Conservation (phyloP, 1,140 invertebrate genomes). For the Tetranychus cinnabarinus region DNA sequence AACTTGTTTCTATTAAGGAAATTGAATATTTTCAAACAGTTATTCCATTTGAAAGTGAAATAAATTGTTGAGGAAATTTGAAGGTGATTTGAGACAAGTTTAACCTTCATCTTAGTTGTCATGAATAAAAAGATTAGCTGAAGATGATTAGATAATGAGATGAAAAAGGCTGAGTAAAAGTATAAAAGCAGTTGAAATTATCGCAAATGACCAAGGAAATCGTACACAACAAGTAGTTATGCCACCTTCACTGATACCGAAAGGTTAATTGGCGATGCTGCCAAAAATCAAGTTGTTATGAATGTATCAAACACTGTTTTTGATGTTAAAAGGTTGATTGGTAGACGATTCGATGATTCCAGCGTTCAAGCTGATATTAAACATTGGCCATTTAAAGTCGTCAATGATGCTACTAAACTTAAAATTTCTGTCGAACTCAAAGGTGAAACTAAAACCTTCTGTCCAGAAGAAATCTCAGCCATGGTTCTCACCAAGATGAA, state of each 20-base stretch:
- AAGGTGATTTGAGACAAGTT: too few species aligned
- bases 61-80: too few species aligned
- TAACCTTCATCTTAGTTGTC: too few species aligned
- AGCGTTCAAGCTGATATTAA: conserved; percentile 82
- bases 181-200: conserved; percentile 53
- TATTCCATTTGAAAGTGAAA: too few species aligned
- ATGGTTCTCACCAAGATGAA: conserved; percentile 97
- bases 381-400: conserved; percentile 66
- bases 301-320: conserved; percentile 61
- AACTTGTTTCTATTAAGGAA: too few species aligned
- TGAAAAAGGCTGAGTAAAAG: too few species aligned
- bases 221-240: conserved; percentile 84
- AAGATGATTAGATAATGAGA: too few species aligned
- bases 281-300: conserved; percentile 89
- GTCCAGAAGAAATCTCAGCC: conserved; percentile 90
- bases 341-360: conserved; percentile 66
- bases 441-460: conserved; percentile 62
- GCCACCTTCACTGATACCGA: conserved; percentile 93
- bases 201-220: conserved; percentile 95
- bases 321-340: conserved; percentile 20
- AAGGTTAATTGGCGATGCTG: conserved; percentile 85
- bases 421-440: conserved; percentile 36
- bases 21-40: too few species aligned
- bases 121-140: too few species aligned
- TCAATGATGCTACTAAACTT: conserved; percentile 63